These are phyloP conservation scores for Cerastis leucographa DNA, from an alignment of 2,888 invertebrate genomes.

Conservation along the genomic window DNA sequence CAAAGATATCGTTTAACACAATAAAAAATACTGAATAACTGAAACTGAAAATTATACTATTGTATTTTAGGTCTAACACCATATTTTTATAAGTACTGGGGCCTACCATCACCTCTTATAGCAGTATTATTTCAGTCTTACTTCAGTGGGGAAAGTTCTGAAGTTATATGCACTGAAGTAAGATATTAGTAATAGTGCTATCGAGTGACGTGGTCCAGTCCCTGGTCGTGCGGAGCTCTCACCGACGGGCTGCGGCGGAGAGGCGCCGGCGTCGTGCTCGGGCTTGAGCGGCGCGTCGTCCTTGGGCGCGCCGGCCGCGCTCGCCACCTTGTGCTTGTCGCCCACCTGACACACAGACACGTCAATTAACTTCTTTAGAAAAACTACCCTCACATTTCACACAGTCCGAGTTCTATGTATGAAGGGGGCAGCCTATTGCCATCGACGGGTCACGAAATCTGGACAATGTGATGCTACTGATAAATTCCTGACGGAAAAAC, in stretches of 20 bases:
- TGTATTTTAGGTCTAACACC: not conserved
- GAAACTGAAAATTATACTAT: not conserved
- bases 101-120: not conserved
- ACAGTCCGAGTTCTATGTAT: not conserved
- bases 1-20: not conserved
- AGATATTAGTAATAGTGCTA: not conserved
- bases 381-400: not conserved
- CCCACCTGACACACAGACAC: constrained; percentile 70
- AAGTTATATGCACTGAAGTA: not conserved
- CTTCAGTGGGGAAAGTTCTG: not conserved
- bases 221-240: constrained; percentile 1
- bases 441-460: not conserved
- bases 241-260: constrained; percentile 69
- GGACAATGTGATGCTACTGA: not conserved
- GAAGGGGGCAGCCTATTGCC: not conserved
- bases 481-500: not conserved
- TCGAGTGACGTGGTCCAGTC: not conserved
- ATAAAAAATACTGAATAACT: not conserved
- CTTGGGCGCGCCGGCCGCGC: constrained; percentile 57
- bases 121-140: not conserved
- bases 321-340: constrained; percentile 79
- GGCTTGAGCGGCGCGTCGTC: constrained; percentile 63
- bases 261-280: constrained; percentile 68
- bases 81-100: not conserved
- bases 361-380: not conserved